Evolutionary conservation across 2,797 vertebrate genomes (phyloP), one percentile per base, ranked within the genome.

Genomic region (Rhincodon typus): DNA sequence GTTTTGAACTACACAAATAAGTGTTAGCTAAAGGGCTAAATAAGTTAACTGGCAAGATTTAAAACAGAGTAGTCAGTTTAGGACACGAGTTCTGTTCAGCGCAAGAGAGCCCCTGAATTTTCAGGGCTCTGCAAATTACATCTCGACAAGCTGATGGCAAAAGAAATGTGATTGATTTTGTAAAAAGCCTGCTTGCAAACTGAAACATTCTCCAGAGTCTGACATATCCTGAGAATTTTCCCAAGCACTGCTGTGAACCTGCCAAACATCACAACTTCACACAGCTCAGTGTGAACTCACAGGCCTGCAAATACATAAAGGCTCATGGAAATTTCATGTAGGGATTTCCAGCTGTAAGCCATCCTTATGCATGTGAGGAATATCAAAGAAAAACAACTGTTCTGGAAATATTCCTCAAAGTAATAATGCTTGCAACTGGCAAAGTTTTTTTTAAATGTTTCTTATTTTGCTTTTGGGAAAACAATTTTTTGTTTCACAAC

Each of bases 351-450:
- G 90, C 90, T 93, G 90, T 42, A 30, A 38, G 90, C 66, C 90
- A 42, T 93, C 62, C 7, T 67, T 93, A 2, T 42, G 62, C 66
- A 93, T 38, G 90, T 93, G 90, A 69, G 8, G 88, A 67, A 93
- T n/a, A 93, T 67, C n/a, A 93, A 69, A 69, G 90, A n/a, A 93
- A 69, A 93, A 69, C 90, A 93, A 93, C n/a, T 93, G 90, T n/a
- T 69, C 69, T 42, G 90, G 5, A 93, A 90, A 69, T 42, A 8
- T 93, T 67, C 66, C 66, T 23, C 62, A 69, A 93, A 69, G n/a
- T 67, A n/a, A 10, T 21, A 93, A 69, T 25, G 8, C n/a, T 12
- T 6, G n/a, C n/a, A 69, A 69, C 30, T 90, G 53, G 27, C 87
- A 91, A 66, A 7, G 17, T 87, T 27, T 25, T 62, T n/a, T 62